These are phyloP conservation scores for Gopherus evgoodei DNA, from an alignment of 2,113 vertebrate genomes.

Conservation along the genomic window DNA sequence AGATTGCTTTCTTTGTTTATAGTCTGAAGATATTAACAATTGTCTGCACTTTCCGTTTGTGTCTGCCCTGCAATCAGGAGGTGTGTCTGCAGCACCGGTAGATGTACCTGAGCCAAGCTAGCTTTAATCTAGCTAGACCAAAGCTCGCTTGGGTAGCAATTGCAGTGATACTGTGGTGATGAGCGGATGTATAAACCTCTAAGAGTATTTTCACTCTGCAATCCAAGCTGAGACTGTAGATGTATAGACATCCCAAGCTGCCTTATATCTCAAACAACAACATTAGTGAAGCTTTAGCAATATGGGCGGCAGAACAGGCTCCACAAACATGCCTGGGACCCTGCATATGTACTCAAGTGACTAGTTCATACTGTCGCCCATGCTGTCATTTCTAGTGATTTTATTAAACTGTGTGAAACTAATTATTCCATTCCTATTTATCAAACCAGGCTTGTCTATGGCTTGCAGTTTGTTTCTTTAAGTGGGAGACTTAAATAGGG, in stretches of 20 bases:
- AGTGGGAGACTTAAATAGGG: neutral
- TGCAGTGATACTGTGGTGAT: neutral
- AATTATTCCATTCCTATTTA: neutral
- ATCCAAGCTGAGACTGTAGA: neutral
- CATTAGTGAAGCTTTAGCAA: too few relatives aligned
- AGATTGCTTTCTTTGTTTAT: slow-evolving; percentile 21
- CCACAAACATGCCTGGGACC: too few relatives aligned
- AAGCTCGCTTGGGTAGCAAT: too few relatives aligned
- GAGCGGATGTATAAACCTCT: neutral
- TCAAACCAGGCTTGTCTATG: neutral
- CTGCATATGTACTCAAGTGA: too few relatives aligned
- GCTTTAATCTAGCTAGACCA: too few relatives aligned
- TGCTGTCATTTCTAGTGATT: too few relatives aligned
- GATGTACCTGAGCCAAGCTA: too few relatives aligned
- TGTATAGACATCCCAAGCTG: neutral
- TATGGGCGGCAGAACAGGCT: too few relatives aligned
- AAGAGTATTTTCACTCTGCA: neutral
- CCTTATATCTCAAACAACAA: neutral
- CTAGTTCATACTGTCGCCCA: too few relatives aligned
- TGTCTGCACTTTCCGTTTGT: neutral
- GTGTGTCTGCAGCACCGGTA: too few relatives aligned
- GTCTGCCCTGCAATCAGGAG: neutral
- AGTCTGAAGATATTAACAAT: neutral
- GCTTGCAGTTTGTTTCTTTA: neutral
- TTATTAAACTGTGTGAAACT: too few relatives aligned